These are phyloP conservation scores for Cantharis flavilabris DNA, from an alignment of 2,888 invertebrate species.

Conservation along the genomic window DNA sequence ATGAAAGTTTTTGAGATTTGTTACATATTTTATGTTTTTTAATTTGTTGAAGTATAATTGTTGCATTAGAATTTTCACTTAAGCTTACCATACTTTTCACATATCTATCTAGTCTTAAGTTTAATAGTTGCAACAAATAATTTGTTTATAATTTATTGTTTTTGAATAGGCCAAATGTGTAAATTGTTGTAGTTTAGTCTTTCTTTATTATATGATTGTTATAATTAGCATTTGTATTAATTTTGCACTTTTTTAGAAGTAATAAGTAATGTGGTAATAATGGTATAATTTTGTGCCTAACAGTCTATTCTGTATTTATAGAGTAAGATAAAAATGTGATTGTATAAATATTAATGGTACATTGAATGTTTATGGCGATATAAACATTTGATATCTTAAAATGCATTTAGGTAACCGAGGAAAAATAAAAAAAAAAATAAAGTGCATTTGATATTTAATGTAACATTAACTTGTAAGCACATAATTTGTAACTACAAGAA, in stretches of 20 bases:
- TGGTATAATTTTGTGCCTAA: slow-evolving; percentile 17
- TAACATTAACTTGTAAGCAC: neutral
- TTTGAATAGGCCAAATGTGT: neutral
- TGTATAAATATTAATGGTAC: slow-evolving; percentile 5
- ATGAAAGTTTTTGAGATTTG: neutral
- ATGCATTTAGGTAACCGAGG: neutral
- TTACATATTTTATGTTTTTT: neutral
- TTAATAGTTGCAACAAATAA: slow-evolving; percentile 2
- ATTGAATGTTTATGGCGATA: neutral
- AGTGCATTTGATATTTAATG: neutral
- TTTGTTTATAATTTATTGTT: slow-evolving; percentile 4
- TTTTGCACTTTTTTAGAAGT: slow-evolving; percentile 4
- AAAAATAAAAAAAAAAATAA: neutral
- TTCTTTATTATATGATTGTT: neutral
- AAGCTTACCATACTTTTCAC: neutral
- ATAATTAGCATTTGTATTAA: neutral
- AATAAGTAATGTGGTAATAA: slow-evolving; percentile 7
- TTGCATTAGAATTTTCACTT: neutral
- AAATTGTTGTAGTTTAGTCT: neutral
- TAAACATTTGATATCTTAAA: slow-evolving; percentile 1
- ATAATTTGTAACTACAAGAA: slow-evolving; percentile 6
- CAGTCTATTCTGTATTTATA: slow-evolving; percentile 9
- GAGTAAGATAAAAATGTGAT: slow-evolving; percentile 8
- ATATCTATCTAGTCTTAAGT: slow-evolving; percentile 21
- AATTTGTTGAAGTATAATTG: neutral